phyloP scores from a whole-genome alignment of 2,888 invertebrate species.

The Falcaria lacertinaria region DNA sequence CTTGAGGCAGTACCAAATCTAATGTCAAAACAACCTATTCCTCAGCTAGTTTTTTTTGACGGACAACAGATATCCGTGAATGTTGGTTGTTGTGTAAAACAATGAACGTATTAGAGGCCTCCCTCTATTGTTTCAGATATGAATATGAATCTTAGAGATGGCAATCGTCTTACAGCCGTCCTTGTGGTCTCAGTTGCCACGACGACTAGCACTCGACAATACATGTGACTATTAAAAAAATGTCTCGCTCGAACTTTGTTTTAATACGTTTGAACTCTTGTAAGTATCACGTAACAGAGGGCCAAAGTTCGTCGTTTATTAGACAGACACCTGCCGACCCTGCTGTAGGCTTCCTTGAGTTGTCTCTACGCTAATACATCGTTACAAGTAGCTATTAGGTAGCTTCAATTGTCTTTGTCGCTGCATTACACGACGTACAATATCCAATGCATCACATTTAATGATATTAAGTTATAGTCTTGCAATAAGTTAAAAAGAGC shows the following conservation, averaged over 20 bases:
- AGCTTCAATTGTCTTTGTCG: too few relatives aligned
- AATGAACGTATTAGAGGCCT: conserved; percentile 11
- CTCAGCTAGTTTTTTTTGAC: neutral
- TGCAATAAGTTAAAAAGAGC: too few relatives aligned
- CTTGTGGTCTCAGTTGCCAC: conserved; percentile 10
- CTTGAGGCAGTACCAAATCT: too few relatives aligned
- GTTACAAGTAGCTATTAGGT: too few relatives aligned
- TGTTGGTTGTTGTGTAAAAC: neutral
- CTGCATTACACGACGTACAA: too few relatives aligned
- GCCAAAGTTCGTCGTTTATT: too few relatives aligned
- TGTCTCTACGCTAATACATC: neutral
- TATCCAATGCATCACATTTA: too few relatives aligned
- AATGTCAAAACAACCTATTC: neutral
- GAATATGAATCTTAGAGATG: conserved; percentile 27
- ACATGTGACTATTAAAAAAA: neutral
- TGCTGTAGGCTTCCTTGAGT: neutral
- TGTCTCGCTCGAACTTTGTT: neutral
- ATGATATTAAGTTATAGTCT: too few relatives aligned
- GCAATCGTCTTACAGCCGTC: conserved; percentile 13
- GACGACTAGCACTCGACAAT: neutral
- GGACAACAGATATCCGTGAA: neutral
- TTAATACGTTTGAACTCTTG: neutral
- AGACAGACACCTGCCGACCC: neutral
- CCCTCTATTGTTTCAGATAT: conserved; percentile 26
- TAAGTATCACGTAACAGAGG: neutral